A percentile compares a stretch with the other conserved stretches of the same genome.
phyloP scores from a whole-genome alignment of 2,797 vertebrate genomes.

The Craterocephalus amniculus region DNA sequence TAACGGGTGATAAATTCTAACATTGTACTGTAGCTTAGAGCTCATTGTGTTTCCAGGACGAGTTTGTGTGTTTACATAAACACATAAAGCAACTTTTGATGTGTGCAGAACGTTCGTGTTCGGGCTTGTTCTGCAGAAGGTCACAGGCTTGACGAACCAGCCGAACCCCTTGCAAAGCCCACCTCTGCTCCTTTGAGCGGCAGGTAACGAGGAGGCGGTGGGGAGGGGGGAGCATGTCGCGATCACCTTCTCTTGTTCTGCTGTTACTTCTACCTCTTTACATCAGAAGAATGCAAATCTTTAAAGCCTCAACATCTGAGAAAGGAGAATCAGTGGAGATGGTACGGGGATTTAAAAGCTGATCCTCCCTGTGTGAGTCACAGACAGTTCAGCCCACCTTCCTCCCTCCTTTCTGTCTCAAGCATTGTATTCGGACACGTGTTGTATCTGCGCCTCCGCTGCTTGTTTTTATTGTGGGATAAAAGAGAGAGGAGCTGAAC shows the following conservation, averaged over 20 bases:
- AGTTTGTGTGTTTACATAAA: constrained; percentile 4
- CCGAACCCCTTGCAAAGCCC: constrained; percentile 49
- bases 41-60: not conserved
- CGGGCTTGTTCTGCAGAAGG: constrained; percentile 43
- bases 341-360: constrained; percentile 73
- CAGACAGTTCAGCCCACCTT: constrained; percentile 61
- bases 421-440: constrained; percentile 29
- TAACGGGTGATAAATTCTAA: not conserved
- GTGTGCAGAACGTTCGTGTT: constrained; percentile 29
- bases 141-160: constrained; percentile 37
- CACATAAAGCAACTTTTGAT: constrained; percentile 28
- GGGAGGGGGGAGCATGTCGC: constrained; percentile 41
- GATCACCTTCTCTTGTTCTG: constrained; percentile 39
- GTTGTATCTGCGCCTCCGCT: constrained; percentile 44
- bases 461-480: constrained; percentile 48
- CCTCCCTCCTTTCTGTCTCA: constrained; percentile 35
- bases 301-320: constrained; percentile 74
- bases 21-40: not conserved
- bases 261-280: constrained; percentile 61
- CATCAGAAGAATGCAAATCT: constrained; percentile 80
- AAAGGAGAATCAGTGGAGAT: constrained; percentile 57
- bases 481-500: constrained; percentile 59
- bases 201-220: constrained; percentile 61
- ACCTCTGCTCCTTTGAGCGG: constrained; percentile 45
- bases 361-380: constrained; percentile 76